Evolutionary conservation across 2,888 invertebrate genomes (phyloP).

Genomic region (Stenoptilia bipunctidactyla): DNA sequence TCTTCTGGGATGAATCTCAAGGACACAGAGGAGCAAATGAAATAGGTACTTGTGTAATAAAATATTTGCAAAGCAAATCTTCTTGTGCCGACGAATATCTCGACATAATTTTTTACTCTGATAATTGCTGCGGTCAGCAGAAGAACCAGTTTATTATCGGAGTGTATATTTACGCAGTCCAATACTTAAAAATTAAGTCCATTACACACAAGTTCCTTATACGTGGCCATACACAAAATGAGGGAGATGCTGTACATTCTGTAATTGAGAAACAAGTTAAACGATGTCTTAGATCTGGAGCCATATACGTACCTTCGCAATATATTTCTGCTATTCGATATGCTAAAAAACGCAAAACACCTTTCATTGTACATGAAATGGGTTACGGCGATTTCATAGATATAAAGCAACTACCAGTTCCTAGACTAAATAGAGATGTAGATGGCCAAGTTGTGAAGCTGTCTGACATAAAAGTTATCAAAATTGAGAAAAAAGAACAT

Average conservation of each 20-base stretch:
- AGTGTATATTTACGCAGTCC: constrained; percentile 11
- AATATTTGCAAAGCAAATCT: constrained; percentile 9
- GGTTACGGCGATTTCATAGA: constrained; percentile 4
- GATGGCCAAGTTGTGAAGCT: constrained; percentile 2
- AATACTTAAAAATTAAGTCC: constrained; percentile 12
- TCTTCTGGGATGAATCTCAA: constrained; percentile 18
- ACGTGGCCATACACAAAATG: constrained; percentile 17
- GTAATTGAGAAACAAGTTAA: constrained; percentile 16
- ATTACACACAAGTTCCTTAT: constrained; percentile 15
- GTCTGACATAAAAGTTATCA: constrained; percentile 3
- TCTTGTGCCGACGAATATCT: constrained; percentile 5
- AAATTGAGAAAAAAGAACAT: constrained; percentile 7
- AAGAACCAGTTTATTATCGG: constrained; percentile 15
- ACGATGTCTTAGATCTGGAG: constrained; percentile 13
- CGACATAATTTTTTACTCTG: constrained; percentile 15
- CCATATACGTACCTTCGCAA: constrained; percentile 14
- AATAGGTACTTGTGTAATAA: constrained; percentile 14
- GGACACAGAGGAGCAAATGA: constrained; percentile 17
- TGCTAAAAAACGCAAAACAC: constrained; percentile 5
- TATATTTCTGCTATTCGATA: constrained; percentile 13
- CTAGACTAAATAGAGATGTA: constrained; percentile 5
- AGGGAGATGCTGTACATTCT: constrained; percentile 12
- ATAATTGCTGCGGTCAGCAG: constrained; percentile 16
- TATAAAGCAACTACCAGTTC: constrained; percentile 2
- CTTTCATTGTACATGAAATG: neutral